These are phyloP conservation scores for Drosophila malerkotliana DNA, from an alignment of 1,140 invertebrate species.

Conservation along the genomic window DNA sequence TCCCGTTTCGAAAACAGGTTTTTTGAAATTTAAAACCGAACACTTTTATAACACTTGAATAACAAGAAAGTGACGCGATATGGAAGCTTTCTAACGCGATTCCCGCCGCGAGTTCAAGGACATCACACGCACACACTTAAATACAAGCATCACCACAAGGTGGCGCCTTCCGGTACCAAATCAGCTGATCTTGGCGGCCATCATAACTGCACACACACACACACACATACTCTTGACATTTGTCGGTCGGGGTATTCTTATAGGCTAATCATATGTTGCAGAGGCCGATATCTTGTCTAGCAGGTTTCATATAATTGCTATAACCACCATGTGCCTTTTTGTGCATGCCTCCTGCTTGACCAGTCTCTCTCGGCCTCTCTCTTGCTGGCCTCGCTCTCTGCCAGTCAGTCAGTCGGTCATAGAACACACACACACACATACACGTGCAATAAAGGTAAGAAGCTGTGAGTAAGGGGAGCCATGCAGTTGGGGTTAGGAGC, in stretches of 20 bases:
- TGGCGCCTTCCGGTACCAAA: neutral
- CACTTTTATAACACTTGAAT: constrained; percentile 24
- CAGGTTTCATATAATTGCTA: constrained; percentile 39
- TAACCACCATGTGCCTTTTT: constrained; percentile 45
- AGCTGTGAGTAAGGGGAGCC: neutral
- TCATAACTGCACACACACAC: constrained; percentile 23
- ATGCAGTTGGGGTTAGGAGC: neutral
- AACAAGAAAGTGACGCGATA: constrained; percentile 40
- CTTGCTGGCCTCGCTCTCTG: constrained; percentile 3
- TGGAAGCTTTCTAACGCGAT: constrained; percentile 3
- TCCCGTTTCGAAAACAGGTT: constrained; percentile 26
- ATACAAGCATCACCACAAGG: neutral
- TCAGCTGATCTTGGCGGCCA: constrained; percentile 36
- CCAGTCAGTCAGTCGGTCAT: constrained; percentile 46
- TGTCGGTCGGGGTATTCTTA: constrained; percentile 19
- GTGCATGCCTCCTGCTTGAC: constrained; percentile 49
- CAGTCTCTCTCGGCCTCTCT: constrained; percentile 12
- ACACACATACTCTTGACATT: constrained; percentile 23
- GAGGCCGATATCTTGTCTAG: constrained; percentile 16
- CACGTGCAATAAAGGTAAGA: neutral
- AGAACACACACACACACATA: constrained; percentile 4
- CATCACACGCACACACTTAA: neutral
- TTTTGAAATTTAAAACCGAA: constrained; percentile 20
- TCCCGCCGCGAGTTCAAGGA: constrained; percentile 21
- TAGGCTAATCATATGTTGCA: constrained; percentile 35